A percentile compares a stretch with the other conserved stretches of the same genome.
Conservation (phyloP, 1,140 invertebrate genomes). For the Orchestia grillus region DNA sequence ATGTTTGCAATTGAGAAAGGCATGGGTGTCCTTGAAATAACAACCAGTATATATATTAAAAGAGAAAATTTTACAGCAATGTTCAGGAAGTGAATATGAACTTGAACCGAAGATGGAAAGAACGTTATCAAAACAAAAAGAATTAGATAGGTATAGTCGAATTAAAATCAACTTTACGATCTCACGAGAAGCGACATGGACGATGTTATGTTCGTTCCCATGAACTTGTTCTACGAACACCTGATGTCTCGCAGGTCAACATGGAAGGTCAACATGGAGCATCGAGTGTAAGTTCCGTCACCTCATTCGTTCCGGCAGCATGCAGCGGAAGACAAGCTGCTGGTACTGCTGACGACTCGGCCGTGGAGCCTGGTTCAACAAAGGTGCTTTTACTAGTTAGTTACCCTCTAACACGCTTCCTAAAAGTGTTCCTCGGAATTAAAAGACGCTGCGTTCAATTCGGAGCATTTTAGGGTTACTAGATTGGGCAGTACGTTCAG, state of each 20-base stretch:
- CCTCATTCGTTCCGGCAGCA: background rate
- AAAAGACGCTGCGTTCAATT: background rate
- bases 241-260: background rate
- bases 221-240: background rate
- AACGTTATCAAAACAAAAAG: background rate
- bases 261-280: background rate
- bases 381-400: background rate
- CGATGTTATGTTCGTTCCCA: background rate
- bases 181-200: background rate
- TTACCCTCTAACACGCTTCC: background rate
- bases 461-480: background rate
- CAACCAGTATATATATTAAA: background rate
- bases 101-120: background rate
- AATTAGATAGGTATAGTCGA: background rate
- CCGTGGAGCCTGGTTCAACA: background rate
- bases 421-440: background rate
- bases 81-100: background rate
- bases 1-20: background rate
- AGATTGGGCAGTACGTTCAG: background rate
- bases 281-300: background rate
- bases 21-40: background rate
- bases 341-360: background rate
- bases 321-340: background rate
- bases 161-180: too few relatives aligned
- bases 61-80: background rate